These are phyloP conservation scores for Drosophila incognita DNA, from an alignment of 2,888 invertebrate genomes.

Conservation along the genomic window DNA sequence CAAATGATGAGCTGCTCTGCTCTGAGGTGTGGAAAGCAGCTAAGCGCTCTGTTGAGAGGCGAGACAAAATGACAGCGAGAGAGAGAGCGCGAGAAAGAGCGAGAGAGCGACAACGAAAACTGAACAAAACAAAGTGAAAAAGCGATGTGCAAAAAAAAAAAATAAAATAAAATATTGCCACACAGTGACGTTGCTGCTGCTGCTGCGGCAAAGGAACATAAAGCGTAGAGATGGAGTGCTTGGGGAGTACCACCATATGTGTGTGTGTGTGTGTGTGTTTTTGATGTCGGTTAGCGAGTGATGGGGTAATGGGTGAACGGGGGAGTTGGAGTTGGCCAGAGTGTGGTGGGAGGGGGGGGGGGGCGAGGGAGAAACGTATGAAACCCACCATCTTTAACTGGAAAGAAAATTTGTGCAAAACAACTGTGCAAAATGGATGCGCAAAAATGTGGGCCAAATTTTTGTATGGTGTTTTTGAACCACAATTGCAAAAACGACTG, in stretches of 20 bases:
- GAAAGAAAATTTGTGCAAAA: conserved; percentile 47
- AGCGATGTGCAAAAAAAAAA: conserved; percentile 33
- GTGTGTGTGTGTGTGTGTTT: conserved; percentile 18
- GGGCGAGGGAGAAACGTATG: neutral
- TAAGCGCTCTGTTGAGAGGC: conserved; percentile 23
- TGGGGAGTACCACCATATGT: conserved; percentile 5
- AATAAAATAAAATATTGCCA: conserved; percentile 29
- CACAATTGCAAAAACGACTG: conserved; percentile 16
- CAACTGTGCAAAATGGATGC: conserved; percentile 49
- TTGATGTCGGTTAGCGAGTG: conserved; percentile 12
- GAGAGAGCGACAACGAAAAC: conserved; percentile 28
- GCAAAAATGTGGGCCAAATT: conserved; percentile 67
- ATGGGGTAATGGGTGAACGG: neutral
- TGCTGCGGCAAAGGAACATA: conserved; percentile 26
- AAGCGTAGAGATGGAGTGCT: conserved; percentile 18
- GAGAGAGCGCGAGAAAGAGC: neutral
- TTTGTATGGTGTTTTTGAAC: conserved; percentile 40
- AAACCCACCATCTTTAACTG: conserved; percentile 42
- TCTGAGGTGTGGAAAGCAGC: conserved; percentile 30
- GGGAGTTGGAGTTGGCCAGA: too few species aligned
- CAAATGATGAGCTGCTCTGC: conserved; percentile 26
- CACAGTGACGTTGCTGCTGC: conserved; percentile 41
- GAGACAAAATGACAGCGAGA: conserved; percentile 12
- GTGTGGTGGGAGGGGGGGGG: accelerated
- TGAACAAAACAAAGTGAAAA: conserved; percentile 57